phyloP scores from a whole-genome alignment of 2,888 invertebrate species.

The Gnatocerus cornutus region DNA sequence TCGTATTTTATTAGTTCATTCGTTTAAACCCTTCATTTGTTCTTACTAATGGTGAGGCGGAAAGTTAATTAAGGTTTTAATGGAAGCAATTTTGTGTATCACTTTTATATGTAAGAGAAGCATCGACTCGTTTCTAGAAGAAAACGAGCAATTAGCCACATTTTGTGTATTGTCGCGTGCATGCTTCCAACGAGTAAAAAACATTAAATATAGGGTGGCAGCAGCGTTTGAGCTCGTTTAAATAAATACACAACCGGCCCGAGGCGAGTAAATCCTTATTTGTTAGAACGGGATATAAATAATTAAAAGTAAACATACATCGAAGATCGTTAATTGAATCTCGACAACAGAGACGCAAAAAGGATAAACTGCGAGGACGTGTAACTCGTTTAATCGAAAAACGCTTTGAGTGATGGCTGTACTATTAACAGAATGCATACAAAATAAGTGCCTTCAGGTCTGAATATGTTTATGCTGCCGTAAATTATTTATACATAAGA shows the following conservation, averaged over 20 bases:
- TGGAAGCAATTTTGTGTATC: slow-evolving; percentile 41
- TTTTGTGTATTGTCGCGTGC: slow-evolving; percentile 37
- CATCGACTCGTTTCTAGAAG: slow-evolving; percentile 1
- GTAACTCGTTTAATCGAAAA: slow-evolving; percentile 33
- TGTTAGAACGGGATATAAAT: slow-evolving; percentile 59
- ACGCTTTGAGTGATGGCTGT: slow-evolving; percentile 57
- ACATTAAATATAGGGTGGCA: slow-evolving; percentile 45
- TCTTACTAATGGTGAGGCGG: slow-evolving; percentile 44
- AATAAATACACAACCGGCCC: slow-evolving; percentile 53
- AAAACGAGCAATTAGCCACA: neutral
- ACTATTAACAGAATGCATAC: slow-evolving; percentile 61
- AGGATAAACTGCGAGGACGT: slow-evolving; percentile 44
- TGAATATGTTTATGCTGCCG: slow-evolving; percentile 63
- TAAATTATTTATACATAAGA: slow-evolving; percentile 63
- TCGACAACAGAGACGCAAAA: slow-evolving; percentile 19
- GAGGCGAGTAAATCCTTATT: slow-evolving; percentile 54
- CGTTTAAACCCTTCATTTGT: slow-evolving; percentile 48
- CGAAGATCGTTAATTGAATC: slow-evolving; percentile 54
- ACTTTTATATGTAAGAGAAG: slow-evolving; percentile 24
- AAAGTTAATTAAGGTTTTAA: slow-evolving; percentile 45
- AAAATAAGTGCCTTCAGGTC: slow-evolving; percentile 57
- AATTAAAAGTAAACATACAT: slow-evolving; percentile 63
- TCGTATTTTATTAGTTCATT: slow-evolving; percentile 53
- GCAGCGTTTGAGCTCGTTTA: slow-evolving; percentile 44
- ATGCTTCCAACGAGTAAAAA: slow-evolving; percentile 23